phyloP scores from a whole-genome alignment of 2,888 invertebrate species.

The Gari tellinella region DNA sequence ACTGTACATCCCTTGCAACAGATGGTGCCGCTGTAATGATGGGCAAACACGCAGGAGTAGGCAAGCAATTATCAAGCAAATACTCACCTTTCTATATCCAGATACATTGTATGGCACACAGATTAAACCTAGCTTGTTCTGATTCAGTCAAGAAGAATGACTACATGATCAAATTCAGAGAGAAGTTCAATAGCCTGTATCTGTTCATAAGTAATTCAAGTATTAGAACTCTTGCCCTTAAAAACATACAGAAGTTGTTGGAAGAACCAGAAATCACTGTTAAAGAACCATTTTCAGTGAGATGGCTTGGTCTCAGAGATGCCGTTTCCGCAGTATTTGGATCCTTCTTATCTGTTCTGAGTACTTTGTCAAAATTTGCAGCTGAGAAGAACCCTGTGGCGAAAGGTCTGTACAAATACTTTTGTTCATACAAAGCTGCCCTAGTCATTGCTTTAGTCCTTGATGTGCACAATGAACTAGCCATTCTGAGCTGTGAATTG shows the following conservation, averaged over 20 bases:
- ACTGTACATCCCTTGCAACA: slow-evolving; percentile 30
- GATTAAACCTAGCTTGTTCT: slow-evolving; percentile 37
- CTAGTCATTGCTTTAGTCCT: no score
- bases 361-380: no score
- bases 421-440: no score
- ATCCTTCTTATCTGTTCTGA: no score
- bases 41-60: slow-evolving; percentile 20
- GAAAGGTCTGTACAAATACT: no score
- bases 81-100: slow-evolving; percentile 4
- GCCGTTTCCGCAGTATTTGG: slow-evolving; percentile 45
- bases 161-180: no score
- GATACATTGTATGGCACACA: slow-evolving; percentile 10
- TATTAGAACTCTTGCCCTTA: slow-evolving; percentile 18
- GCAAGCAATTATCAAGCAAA: slow-evolving; percentile 8
- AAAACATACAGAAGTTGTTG: slow-evolving; percentile 25
- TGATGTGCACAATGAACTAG: no score
- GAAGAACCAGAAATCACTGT: slow-evolving; percentile 49
- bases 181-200: slow-evolving; percentile 41
- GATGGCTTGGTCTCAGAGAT: slow-evolving; percentile 45
- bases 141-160: no score
- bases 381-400: no score
- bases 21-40: slow-evolving; percentile 39
- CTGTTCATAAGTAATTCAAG: no score
- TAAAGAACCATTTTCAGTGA: slow-evolving; percentile 44
- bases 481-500: no score